phyloP scores from a whole-genome alignment of 2,113 vertebrate genomes.

The Kobus ellipsiprymnus region DNA sequence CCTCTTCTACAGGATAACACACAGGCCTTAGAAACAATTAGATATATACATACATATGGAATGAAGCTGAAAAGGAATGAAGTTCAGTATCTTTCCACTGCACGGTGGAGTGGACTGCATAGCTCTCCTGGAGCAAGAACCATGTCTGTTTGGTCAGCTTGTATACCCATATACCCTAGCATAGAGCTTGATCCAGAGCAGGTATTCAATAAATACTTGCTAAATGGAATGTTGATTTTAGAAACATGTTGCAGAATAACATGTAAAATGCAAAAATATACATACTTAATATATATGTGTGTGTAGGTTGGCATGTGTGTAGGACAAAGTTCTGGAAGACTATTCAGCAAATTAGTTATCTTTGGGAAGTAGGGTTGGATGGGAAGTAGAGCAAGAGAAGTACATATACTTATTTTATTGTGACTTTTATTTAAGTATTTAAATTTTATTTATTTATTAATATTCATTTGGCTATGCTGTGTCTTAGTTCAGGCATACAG shows the following conservation, averaged over 20 bases:
- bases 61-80: neutral
- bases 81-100: neutral
- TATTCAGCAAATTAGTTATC: neutral
- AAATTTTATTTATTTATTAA: neutral
- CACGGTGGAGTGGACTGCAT: neutral
- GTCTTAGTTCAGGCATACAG: neutral
- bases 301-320: neutral
- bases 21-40: neutral
- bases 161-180: neutral
- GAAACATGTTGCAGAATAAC: neutral
- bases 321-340: constrained; percentile 19
- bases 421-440: neutral
- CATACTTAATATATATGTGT: neutral
- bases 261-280: neutral
- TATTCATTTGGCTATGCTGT: neutral
- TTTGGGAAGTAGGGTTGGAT: neutral
- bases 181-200: neutral
- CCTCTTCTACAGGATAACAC: neutral
- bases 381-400: neutral
- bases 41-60: neutral
- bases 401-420: neutral
- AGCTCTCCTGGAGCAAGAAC: neutral
- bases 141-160: neutral
- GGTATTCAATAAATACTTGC: neutral
- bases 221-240: neutral